These are phyloP conservation scores for Protonibea diacanthus DNA, from an alignment of 2,797 vertebrate genomes.

Conservation along the genomic window DNA sequence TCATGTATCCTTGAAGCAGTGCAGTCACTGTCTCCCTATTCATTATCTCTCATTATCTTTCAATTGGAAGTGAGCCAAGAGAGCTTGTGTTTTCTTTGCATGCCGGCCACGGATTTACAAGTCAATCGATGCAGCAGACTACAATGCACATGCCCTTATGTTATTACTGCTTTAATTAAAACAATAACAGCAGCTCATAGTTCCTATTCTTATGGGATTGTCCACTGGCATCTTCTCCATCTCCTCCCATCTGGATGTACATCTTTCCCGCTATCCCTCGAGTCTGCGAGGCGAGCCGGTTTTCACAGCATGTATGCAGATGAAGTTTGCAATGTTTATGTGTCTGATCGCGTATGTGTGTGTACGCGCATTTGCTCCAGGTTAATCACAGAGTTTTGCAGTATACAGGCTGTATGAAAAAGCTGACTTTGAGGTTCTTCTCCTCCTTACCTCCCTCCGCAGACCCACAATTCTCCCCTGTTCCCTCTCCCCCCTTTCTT, in stretches of 20 bases:
- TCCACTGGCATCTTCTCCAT: constrained; percentile 63
- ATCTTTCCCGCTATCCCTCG: constrained; percentile 51
- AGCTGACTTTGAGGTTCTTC: constrained; percentile 79
- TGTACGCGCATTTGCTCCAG: constrained; percentile 60
- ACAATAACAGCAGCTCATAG: constrained; percentile 71
- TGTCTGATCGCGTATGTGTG: constrained; percentile 17
- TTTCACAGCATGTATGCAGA: constrained; percentile 70
- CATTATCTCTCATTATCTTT: constrained; percentile 83
- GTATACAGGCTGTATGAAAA: constrained; percentile 60
- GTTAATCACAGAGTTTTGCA: constrained; percentile 79
- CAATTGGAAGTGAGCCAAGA: constrained; percentile 70
- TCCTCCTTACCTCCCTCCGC: constrained; percentile 48
- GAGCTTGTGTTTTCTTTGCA: constrained; percentile 70
- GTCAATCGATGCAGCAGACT: constrained; percentile 68
- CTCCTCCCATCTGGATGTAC: constrained; percentile 72
- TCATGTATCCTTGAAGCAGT: constrained; percentile 70
- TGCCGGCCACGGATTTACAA: constrained; percentile 67
- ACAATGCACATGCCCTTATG: constrained; percentile 62
- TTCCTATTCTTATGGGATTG: constrained; percentile 60
- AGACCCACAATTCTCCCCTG: constrained; percentile 42
- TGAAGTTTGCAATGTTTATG: constrained; percentile 62
- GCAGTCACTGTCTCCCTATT: constrained; percentile 73
- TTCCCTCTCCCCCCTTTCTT: constrained; percentile 36
- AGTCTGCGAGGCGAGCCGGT: constrained; percentile 46
- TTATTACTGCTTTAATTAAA: constrained; percentile 79